These are phyloP conservation scores for Sylvicola cinctus DNA, from an alignment of 2,888 invertebrate genomes.

Conservation along the genomic window DNA sequence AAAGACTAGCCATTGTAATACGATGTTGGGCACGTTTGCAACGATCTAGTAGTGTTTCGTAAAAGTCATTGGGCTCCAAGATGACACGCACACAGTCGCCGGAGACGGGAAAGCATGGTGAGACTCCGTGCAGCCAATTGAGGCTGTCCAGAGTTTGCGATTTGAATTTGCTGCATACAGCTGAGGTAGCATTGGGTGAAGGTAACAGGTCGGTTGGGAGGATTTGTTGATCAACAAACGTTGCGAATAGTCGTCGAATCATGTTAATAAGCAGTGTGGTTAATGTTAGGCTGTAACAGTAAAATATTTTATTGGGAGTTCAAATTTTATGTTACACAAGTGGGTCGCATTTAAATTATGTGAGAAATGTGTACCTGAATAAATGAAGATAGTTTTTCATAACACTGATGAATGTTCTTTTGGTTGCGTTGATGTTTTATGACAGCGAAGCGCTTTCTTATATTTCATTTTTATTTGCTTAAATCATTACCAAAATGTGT, in stretches of 20 bases:
- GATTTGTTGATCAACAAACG: slow-evolving; percentile 1
- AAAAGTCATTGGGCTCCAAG: slow-evolving; percentile 56
- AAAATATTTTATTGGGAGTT: no score
- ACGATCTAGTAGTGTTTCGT: slow-evolving; percentile 45
- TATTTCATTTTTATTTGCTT: no score
- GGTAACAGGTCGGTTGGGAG: background rate
- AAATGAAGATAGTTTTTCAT: no score
- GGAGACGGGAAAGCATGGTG: slow-evolving; percentile 49
- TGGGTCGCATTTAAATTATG: no score
- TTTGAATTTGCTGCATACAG: slow-evolving; percentile 1
- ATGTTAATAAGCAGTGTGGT: slow-evolving; percentile 1
- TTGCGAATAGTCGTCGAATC: slow-evolving; percentile 2
- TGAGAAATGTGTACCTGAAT: no score
- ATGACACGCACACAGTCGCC: slow-evolving; percentile 50
- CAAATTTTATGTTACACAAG: no score
- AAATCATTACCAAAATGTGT: no score
- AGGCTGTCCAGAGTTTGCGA: slow-evolving; percentile 28
- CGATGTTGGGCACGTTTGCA: slow-evolving; percentile 43
- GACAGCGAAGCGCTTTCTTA: no score
- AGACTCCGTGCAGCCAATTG: slow-evolving; percentile 36
- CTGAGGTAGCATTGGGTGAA: background rate
- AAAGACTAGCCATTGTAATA: slow-evolving; percentile 74
- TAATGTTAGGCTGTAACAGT: slow-evolving; percentile 1
- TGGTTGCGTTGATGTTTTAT: no score
- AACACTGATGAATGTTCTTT: no score